Base-by-base conservation (phyloP, 2,113 vertebrate genomes). In the Malurus elegans region DNA sequence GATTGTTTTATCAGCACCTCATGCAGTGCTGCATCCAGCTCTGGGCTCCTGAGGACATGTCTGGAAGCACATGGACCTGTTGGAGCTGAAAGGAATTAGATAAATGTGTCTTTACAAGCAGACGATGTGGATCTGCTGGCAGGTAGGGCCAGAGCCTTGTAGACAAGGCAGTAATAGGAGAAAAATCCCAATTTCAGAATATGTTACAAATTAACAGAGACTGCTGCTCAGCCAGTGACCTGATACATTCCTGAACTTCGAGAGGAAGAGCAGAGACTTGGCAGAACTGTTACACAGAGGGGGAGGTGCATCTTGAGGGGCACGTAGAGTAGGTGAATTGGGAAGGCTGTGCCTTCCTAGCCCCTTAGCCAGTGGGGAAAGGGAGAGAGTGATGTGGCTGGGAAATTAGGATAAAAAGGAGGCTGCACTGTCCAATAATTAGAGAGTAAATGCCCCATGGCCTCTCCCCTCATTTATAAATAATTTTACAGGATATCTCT, bases 351-450 rank as follows among this genome's bases (percentile, higher is more conserved):
- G 36, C 67, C 32, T 71, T 62, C 20, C 32, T 17, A 36, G 26
- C 18, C 21, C 18, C 18, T 62, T 18, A 32, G 14, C 6, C 40
- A 47, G 2, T 28, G 28, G 9, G 18, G 21, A 51, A 72, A 45
- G 38, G 32, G 14, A 32, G 23, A 14, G 1, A 0, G 10, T 38
- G 32, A 34, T 28, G 48, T 0, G 0, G 24, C 26, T 53, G 21
- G 40, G 28, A 73, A 73, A 64, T 64, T 47, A 23, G 18, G 21
- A 26, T 14, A 14, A 45, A 64, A 64, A 64, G 28, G 40, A 54
- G 32, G 7, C 18, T 38, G 18, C 2, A 0, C n/a, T 23, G n/a
- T 64, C 40, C 58, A 47, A 6, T 23, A 38, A 38, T 38, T 54
- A 0, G 0, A 54, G 8, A 34, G 4, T 10, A 61, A 71, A 53